Conservation (phyloP, 2,888 invertebrate genomes). For the Macrosiphum euphorbiae region DNA sequence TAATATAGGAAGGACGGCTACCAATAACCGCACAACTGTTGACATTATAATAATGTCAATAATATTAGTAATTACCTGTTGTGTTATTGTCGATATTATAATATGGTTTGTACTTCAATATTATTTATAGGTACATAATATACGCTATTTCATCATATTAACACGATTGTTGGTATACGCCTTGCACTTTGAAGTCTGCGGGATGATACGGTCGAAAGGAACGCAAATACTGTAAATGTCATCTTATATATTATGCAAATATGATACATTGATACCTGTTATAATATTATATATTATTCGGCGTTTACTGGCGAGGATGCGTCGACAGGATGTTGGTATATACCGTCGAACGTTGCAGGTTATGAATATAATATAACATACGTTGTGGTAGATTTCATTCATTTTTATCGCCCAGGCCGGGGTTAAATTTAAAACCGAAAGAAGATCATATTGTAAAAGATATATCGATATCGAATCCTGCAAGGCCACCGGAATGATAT, state of each 20-base stretch:
- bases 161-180: neutral
- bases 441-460: slow-evolving; percentile 5
- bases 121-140: neutral
- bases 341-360: neutral
- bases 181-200: neutral
- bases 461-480: neutral
- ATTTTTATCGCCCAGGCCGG: neutral
- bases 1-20: neutral
- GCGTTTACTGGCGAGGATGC: neutral
- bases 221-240: neutral
- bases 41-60: neutral
- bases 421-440: slow-evolving; percentile 25
- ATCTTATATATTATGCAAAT: neutral
- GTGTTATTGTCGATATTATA: neutral
- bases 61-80: neutral
- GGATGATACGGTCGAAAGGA: neutral
- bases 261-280: neutral
- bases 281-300: slow-evolving; percentile 5
- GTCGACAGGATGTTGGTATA: neutral
- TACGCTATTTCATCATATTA: neutral
- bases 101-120: neutral
- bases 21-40: neutral
- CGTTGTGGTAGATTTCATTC: neutral
- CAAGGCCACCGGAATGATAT: neutral
- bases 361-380: neutral